phyloP scores from a whole-genome alignment of 2,888 invertebrate genomes.

The Caenorhabditis becei region DNA sequence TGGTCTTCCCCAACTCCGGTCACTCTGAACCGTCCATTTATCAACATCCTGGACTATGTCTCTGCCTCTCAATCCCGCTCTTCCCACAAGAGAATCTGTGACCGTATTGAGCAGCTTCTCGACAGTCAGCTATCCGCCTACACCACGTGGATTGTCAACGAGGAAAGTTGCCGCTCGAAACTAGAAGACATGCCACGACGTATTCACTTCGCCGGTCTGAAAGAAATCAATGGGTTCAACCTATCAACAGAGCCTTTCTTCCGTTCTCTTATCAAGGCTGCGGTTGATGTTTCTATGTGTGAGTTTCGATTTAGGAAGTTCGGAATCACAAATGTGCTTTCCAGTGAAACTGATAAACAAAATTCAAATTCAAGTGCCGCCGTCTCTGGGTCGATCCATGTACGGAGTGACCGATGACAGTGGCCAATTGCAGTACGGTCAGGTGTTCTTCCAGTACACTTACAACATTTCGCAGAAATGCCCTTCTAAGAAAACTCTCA shows the following conservation, averaged over 20 bases:
- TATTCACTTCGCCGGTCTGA: slow-evolving; percentile 58
- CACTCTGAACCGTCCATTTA: slow-evolving; percentile 81
- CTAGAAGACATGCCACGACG: slow-evolving; percentile 66
- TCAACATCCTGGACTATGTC: slow-evolving; percentile 80
- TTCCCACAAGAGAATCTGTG: slow-evolving; percentile 69
- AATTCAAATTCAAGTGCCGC: slow-evolving; percentile 66
- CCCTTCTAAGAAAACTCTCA: slow-evolving; percentile 14
- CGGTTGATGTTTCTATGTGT: slow-evolving; percentile 61
- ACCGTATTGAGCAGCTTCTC: slow-evolving; percentile 74
- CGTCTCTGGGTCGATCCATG: slow-evolving; percentile 70
- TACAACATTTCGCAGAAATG: slow-evolving; percentile 56
- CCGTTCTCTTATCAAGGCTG: slow-evolving; percentile 73
- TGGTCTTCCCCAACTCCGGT: slow-evolving; percentile 72
- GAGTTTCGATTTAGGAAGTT: too few species aligned
- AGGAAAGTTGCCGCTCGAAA: slow-evolving; percentile 66
- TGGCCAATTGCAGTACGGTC: slow-evolving; percentile 75
- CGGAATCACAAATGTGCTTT: too few species aligned
- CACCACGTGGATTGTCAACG: slow-evolving; percentile 69
- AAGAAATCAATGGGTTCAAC: slow-evolving; percentile 53
- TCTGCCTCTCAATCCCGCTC: slow-evolving; percentile 66
- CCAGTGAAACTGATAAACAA: slow-evolving; percentile 38
- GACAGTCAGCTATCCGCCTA: slow-evolving; percentile 70
- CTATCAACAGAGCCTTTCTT: slow-evolving; percentile 77
- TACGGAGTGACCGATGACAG: slow-evolving; percentile 79
- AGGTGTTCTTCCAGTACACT: slow-evolving; percentile 76